Evolutionary conservation across 2,888 invertebrate species (phyloP), one percentile per base, ranked within the genome.

Genomic region (Orthosia cruda): DNA sequence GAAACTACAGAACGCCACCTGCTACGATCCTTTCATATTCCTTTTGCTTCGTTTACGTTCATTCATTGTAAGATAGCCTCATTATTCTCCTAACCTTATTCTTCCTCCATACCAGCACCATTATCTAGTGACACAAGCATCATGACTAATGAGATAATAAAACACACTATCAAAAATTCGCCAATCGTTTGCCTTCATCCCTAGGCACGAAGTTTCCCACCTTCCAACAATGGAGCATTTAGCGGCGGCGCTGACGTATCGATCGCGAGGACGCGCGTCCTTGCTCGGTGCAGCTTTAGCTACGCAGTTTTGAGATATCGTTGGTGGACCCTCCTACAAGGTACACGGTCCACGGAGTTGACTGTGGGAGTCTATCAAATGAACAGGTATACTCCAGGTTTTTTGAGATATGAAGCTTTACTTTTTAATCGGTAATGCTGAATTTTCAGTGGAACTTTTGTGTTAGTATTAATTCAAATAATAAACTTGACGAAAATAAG

Each of bases 241-340:
- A 74, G 59, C 20, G 68, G 20, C 47, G 52, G 40, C n/a, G 61
- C 55, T 79, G 75, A 82, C 68, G 80, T 79, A 82, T 79, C 65
- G 80, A 82, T 71, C 72, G 23, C 16, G 54, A 73, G 62, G 64
- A 66, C 26, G 20, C 23, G 55, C 59, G 63, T 58, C 54, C 80
- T 64, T 64, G 71, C 71, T 54, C 45, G 32, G 9, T 67, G 68
- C 73, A 65, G 65, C 49, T 82, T 65, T 75, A 66, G 20, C 45
- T 50, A 47, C 32, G n/a, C 18, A 20, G 11, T 40, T 40, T 40
- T 40, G 40, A 40, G 40, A 32, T 47, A 32, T 15, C 13, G 18
- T 15, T 26, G 11, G 4, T 61, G 40, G 40, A 52, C 26, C 5
- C 61, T 23, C 15, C 2, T 32, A 71, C 1, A 50, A 61, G 45